Percentiles rank a stretch among this genome's conserved stretches.
Conservation (phyloP, 2,888 invertebrate genomes). For the Leptinotarsa rubiginosa region DNA sequence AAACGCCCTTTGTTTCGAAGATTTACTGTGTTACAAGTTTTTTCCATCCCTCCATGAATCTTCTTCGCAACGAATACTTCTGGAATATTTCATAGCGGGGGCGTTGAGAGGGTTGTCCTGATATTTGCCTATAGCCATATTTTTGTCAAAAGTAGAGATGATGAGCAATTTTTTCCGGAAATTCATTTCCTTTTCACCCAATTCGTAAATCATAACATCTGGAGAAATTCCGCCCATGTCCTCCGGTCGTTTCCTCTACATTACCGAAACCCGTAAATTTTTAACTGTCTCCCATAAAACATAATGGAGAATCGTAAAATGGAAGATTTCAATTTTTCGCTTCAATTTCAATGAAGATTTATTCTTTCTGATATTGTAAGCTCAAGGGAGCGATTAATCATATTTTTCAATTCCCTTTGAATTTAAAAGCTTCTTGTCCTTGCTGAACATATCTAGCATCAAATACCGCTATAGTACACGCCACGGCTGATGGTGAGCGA, state of each 20-base stretch:
- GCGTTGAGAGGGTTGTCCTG: neutral
- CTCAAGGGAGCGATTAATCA: neutral
- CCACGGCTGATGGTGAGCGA: too few species aligned
- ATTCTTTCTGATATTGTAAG: neutral
- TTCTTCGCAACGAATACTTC: neutral
- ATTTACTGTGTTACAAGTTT: neutral
- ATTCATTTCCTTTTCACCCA: neutral
- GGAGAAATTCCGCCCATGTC: neutral
- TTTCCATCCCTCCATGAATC: neutral
- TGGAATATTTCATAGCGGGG: neutral
- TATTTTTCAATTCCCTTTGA: neutral
- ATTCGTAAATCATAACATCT: neutral
- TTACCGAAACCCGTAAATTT: neutral
- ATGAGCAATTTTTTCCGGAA: neutral
- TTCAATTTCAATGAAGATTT: neutral
- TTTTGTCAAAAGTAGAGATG: neutral
- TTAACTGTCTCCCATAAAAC: neutral
- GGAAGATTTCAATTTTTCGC: constrained; percentile 10
- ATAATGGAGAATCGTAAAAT: neutral
- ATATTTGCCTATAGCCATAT: neutral
- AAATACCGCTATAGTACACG: too few species aligned
- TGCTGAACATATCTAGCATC: too few species aligned
- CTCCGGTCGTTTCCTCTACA: neutral
- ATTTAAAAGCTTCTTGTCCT: too few species aligned
- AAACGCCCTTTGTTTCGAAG: neutral